Percentiles rank a stretch among this genome's conserved stretches.
Evolutionary conservation across 2,113 vertebrate genomes (phyloP).

Genomic region (Amphilophus citrinellus): DNA sequence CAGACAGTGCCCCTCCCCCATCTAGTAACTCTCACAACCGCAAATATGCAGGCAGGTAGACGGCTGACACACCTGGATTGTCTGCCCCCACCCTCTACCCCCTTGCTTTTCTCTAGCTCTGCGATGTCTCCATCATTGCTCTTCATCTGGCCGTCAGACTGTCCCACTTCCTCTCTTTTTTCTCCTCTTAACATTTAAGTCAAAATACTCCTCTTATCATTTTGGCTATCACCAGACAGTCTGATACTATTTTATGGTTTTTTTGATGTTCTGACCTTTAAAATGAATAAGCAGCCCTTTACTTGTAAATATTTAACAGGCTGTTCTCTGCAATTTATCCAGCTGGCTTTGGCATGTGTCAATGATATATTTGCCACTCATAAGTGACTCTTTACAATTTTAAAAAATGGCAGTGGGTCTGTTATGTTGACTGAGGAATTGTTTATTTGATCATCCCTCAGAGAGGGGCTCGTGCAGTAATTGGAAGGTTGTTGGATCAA

Average conservation of each 20-base stretch:
- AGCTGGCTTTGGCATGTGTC: conserved; percentile 34
- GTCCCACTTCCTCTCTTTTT: conserved; percentile 16
- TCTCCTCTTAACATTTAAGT: not conserved
- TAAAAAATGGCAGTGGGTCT: not conserved
- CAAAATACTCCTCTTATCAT: conserved; percentile 22
- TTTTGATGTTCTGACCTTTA: conserved; percentile 19
- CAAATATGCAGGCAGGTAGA: conserved; percentile 76
- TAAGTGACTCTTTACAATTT: conserved; percentile 37
- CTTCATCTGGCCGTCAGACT: not conserved
- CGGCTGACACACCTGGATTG: conserved; percentile 74
- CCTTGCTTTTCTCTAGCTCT: conserved; percentile 5
- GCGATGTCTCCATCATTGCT: conserved; percentile 20
- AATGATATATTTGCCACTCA: conserved; percentile 24
- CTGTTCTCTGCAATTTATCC: not conserved
- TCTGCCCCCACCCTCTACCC: conserved; percentile 23
- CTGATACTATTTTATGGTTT: not conserved
- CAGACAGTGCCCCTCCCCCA: conserved; percentile 35
- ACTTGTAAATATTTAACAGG: conserved; percentile 19
- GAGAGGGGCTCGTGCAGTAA: not conserved
- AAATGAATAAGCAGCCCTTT: conserved; percentile 11
- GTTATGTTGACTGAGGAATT: conserved; percentile 14
- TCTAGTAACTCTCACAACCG: conserved; percentile 49
- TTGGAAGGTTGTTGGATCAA: not conserved
- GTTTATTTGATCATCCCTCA: conserved; percentile 7
- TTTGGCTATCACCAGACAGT: conserved; percentile 8